Evolutionary conservation across 2,888 invertebrate genomes (phyloP), one percentile per base, ranked within the genome.

Genomic region (Pristionchus japonicus): DNA sequence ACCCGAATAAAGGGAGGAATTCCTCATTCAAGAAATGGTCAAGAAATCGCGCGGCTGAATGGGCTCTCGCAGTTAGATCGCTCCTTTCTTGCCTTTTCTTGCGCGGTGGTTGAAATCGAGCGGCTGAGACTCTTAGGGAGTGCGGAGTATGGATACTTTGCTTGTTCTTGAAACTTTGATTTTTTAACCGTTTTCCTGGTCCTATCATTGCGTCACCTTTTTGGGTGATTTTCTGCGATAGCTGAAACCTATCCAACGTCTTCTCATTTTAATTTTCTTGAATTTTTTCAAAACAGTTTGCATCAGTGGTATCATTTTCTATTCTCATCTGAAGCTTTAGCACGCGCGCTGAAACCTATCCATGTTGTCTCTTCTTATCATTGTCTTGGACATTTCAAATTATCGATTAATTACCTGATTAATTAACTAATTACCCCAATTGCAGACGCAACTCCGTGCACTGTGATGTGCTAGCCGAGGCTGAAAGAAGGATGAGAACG

Each of bases 361-460:
- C 47, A 86, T n/a, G n/a, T n/a, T n/a, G n/a, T n/a, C 83, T 88
- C 67, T 43, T 47, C 52, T 77, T 23, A 27, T 77, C 49, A n/a
- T 61, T 86, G 49, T 82, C 15, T 80, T n/a, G n/a, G n/a, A n/a
- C n/a, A n/a, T n/a, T n/a, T n/a, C n/a, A n/a, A n/a, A n/a, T n/a
- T n/a, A n/a, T n/a, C n/a, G n/a, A n/a, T n/a, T n/a, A n/a, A n/a
- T n/a, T n/a, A n/a, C n/a, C n/a, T n/a, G 43, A n/a, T 31, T 74
- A 52, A 57, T 57, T 57, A 52, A n/a, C n/a, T 57, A 57, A 57
- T n/a, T 57, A 57, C n/a, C 6, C 37, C 23, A 43, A 37, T 93
- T 93, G 17, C 91, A 93, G 93, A 90, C 89, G 93, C 37, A 92
- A 91, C 87, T 93, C 93, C n/a, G 89, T 92, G 64, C 91, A 93